Conservation (phyloP, 2,797 vertebrate species). For the Characodon lateralis region DNA sequence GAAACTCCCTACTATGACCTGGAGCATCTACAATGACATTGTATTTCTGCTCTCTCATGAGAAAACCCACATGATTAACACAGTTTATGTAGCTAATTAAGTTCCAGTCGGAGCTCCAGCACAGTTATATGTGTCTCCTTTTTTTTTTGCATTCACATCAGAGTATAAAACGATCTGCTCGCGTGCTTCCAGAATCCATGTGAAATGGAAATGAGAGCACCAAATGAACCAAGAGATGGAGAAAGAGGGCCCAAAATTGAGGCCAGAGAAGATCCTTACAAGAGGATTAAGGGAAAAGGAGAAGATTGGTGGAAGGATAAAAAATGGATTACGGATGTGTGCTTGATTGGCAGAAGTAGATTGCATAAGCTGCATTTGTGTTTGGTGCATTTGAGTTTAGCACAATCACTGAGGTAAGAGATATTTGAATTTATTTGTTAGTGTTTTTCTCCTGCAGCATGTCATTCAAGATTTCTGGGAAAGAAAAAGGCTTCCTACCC, state of each 20-base stretch:
- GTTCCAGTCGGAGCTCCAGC: neutral
- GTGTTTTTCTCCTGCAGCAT: constrained; percentile 49
- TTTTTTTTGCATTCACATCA: neutral
- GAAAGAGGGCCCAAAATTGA: constrained; percentile 1
- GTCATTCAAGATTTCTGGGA: constrained; percentile 54
- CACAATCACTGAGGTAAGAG: constrained; percentile 57
- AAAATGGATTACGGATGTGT: constrained; percentile 71
- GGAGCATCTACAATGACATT: neutral
- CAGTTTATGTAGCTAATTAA: neutral
- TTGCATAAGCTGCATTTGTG: constrained; percentile 44
- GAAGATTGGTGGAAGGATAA: constrained; percentile 67
- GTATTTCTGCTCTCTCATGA: neutral
- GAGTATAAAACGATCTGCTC: neutral
- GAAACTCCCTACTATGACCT: neutral
- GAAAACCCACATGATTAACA: neutral
- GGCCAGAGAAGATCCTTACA: constrained; percentile 47
- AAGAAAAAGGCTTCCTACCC: constrained; percentile 56
- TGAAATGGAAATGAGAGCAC: constrained; percentile 42
- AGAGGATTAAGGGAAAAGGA: constrained; percentile 30
- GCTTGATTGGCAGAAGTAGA: constrained; percentile 62
- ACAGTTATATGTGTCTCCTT: neutral
- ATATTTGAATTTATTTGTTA: constrained; percentile 59
- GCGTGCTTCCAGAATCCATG: constrained; percentile 35
- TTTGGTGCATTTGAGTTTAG: constrained; percentile 46
- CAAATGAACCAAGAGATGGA: constrained; percentile 23